These are phyloP conservation scores for Arctopsyche grandis DNA, from an alignment of 1,140 invertebrate species.

Conservation along the genomic window DNA sequence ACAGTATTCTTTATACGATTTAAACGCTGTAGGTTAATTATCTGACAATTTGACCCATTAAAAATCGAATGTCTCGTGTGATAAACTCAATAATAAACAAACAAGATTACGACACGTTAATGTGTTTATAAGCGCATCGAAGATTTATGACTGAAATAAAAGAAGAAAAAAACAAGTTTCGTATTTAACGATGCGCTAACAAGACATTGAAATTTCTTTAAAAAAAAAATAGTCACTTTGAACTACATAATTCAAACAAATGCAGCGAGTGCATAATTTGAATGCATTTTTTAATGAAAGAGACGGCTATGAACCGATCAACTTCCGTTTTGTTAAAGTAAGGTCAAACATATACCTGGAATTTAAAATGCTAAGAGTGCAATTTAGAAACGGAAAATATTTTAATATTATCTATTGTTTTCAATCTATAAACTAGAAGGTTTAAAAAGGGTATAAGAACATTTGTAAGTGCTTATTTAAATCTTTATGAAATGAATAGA, in stretches of 20 bases:
- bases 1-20: too few species aligned
- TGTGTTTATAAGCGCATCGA: constrained; percentile 20
- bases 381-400: background rate
- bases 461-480: too few species aligned
- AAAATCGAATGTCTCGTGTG: background rate
- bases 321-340: background rate
- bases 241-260: too few species aligned
- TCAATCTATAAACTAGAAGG: background rate
- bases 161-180: background rate
- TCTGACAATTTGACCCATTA: constrained; percentile 3
- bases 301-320: background rate
- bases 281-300: too few species aligned
- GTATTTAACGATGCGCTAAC: background rate
- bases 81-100: constrained; percentile 23
- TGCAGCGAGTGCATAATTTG: too few species aligned
- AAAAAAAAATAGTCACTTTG: background rate
- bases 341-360: background rate
- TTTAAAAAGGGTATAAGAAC: too few species aligned
- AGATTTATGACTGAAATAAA: background rate
- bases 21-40: too few species aligned
- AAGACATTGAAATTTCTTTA: constrained; percentile 1
- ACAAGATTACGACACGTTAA: constrained; percentile 19
- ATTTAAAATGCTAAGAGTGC: background rate
- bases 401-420: constrained; percentile 21
- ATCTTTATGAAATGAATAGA: too few species aligned